Base-by-base conservation (phyloP, 2,888 invertebrate genomes). In the Pachymerium ferrugineum region DNA sequence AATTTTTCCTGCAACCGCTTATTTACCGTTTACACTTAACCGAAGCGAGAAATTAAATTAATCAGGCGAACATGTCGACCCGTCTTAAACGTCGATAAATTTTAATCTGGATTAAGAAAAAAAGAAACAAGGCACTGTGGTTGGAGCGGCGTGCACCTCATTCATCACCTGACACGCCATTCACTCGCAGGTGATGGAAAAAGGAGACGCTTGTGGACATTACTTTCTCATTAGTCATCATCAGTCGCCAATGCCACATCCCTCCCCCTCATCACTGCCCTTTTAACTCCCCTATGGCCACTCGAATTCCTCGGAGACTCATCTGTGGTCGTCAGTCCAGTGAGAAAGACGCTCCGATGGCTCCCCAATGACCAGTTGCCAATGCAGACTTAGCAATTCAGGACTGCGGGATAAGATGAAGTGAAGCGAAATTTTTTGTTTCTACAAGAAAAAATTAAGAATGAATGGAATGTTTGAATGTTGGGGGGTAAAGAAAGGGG, bases 201-300 rank as follows among this genome's bases (percentile, higher is more conserved):
- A 54, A 54, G 54, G 54, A 54, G 54, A 25, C 54, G 54, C 25
- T 47, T 8, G 54, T 54, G 54, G 54, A 54, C 54, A 54, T 54
- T 54, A 54, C 54, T 54, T 54, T 54, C 54, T 54, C 54, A 54
- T 54, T 54, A 54, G 54, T 54, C 54, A 54, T 54, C 54, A 54
- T 54, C 54, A 54, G 5, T 1, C 1, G 25, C 54, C 54, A n/a
- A n/a, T n/a, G n/a, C n/a, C n/a, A n/a, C 54, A 25, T 38, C 25
- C 54, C 25, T 19, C 47, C 14, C 47, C 47, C 22, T 47, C 3
- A 22, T 25, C 1, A 25, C 8, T 22, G 2, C 12, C 54, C 54
- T 28, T 8, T 54, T 54, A 25, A 54, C 54, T 54, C 28, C 1
- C 22, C 54, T 3, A 3, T 22, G 54, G 54, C 54, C 54, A 54